phyloP scores from a whole-genome alignment of 2,888 invertebrate species.

The Phoenoteleia sp. region DNA sequence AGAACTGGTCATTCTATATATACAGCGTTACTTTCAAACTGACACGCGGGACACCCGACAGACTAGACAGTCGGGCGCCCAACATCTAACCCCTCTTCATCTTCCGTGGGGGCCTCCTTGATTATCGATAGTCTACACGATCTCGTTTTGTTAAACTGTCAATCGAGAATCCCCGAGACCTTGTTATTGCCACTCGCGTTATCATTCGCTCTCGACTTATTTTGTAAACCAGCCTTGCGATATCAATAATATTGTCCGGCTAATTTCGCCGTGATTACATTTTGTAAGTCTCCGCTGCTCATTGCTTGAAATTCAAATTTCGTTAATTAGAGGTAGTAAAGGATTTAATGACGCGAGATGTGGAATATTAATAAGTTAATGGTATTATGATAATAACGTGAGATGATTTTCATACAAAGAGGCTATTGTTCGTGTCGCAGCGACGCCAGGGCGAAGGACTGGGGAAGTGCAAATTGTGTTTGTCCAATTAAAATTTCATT shows the following conservation, averaged over 20 bases:
- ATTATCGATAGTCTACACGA: constrained; percentile 51
- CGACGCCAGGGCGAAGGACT: background rate
- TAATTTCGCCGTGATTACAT: background rate
- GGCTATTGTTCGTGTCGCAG: background rate
- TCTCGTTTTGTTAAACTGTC: constrained; percentile 48
- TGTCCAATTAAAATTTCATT: background rate
- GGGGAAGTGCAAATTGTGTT: background rate
- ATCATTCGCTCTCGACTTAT: background rate
- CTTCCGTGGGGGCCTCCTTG: constrained; percentile 53
- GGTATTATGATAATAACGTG: background rate
- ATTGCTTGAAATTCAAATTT: background rate
- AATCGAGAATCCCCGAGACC: constrained; percentile 20
- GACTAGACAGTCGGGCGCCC: constrained; percentile 85
- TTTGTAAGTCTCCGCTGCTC: background rate
- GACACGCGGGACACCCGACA: constrained; percentile 81
- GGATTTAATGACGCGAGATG: background rate
- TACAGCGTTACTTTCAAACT: constrained; percentile 77
- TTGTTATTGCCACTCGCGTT: constrained; percentile 32
- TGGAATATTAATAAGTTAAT: background rate
- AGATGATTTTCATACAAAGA: background rate
- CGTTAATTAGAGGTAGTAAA: background rate
- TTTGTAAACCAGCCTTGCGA: background rate
- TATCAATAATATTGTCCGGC: background rate
- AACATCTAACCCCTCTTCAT: constrained; percentile 79
- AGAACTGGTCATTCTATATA: constrained; percentile 73